Evolutionary conservation across 2,888 invertebrate genomes (phyloP).

Genomic region (Athetis lepigone): DNA sequence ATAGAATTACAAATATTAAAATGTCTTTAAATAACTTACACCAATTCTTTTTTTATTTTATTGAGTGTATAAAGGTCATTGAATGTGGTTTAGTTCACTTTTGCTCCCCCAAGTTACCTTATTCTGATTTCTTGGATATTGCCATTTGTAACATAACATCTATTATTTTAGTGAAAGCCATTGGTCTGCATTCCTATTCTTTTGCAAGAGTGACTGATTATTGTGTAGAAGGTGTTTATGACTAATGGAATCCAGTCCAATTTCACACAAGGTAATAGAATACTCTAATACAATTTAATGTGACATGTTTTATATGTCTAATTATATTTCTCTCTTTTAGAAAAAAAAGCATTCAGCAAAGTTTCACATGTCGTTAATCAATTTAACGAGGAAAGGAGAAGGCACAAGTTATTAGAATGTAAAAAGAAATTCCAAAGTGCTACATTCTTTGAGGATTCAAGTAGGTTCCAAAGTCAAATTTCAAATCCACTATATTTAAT

Average conservation of each 20-base stretch:
- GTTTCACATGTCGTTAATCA: constrained; percentile 52
- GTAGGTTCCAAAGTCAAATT: constrained; percentile 67
- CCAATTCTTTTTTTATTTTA: constrained; percentile 4
- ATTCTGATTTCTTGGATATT: constrained; percentile 43
- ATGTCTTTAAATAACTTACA: too few relatives aligned
- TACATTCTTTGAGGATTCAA: constrained; percentile 76
- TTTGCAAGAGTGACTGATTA: constrained; percentile 71
- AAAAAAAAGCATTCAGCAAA: constrained; percentile 9
- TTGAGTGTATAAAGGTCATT: constrained; percentile 11
- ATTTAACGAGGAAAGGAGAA: constrained; percentile 74
- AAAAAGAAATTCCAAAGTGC: constrained; percentile 79
- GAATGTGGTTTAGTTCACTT: constrained; percentile 49
- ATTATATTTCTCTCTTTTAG: constrained; percentile 51
- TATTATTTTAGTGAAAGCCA: constrained; percentile 74
- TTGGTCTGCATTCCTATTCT: constrained; percentile 67
- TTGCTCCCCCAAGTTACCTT: constrained; percentile 29
- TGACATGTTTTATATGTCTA: constrained; percentile 6
- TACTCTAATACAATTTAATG: neutral
- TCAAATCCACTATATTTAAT: constrained; percentile 19
- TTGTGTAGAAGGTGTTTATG: constrained; percentile 32
- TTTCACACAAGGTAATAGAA: constrained; percentile 73
- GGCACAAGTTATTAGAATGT: constrained; percentile 67
- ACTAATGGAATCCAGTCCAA: constrained; percentile 65
- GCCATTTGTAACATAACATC: constrained; percentile 43
- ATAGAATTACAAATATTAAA: constrained; percentile 3